Percentiles rank a stretch among this genome's conserved stretches.
phyloP scores from a whole-genome alignment of 35 echinoderm and acorn worm species.

The Antedon bifida region DNA sequence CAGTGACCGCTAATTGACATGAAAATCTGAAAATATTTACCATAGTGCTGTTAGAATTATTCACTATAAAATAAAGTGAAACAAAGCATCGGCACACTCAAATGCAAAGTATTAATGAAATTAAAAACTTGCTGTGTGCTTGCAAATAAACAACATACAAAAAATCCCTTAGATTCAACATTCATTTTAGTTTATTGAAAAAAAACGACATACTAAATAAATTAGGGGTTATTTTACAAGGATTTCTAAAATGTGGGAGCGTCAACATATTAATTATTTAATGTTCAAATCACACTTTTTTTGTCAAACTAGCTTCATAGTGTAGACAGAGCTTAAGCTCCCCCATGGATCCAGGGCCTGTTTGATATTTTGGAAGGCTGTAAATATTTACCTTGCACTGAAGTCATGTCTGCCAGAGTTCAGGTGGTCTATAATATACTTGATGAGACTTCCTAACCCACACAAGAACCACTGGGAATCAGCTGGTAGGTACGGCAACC shows the following conservation, averaged over 20 bases:
- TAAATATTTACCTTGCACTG: conserved; percentile 8
- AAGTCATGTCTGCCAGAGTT: conserved; percentile 1
- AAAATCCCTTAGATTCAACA: no score
- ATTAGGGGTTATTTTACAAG: no score
- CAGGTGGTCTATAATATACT: not conserved
- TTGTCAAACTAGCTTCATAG: no score
- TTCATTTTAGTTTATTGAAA: no score
- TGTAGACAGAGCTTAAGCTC: no score
- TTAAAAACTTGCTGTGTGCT: no score
- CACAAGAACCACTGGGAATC: conserved; percentile 50
- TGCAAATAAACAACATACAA: no score
- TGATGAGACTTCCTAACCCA: conserved; percentile 5
- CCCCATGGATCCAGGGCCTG: no score
- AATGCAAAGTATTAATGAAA: not conserved
- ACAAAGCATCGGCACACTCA: not conserved
- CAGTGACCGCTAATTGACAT: conserved; percentile 18
- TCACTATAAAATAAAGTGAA: not conserved
- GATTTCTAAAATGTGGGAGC: no score
- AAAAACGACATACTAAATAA: no score
- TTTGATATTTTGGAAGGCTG: not conserved
- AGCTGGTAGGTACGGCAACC: conserved; percentile 62
- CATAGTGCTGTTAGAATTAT: not conserved
- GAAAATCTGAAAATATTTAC: conserved; percentile 17
- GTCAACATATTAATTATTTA: no score
- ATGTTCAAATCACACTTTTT: no score